phyloP scores from a whole-genome alignment of 2,797 vertebrate species.

The Saguinus oedipus region DNA sequence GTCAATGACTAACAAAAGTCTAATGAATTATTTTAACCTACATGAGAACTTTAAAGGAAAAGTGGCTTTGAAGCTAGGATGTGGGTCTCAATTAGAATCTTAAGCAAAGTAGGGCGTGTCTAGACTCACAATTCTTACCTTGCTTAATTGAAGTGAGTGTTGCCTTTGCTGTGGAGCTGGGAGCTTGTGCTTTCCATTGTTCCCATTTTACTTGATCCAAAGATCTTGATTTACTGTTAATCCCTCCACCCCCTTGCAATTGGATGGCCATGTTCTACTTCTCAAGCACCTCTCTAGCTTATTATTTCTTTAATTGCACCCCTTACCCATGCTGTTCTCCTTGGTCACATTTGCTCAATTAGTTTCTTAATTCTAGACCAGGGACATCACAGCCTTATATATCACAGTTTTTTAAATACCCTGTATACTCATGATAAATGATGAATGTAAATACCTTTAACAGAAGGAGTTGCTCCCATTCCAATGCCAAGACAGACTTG shows the following conservation, averaged over 20 bases:
- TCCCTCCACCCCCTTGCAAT: constrained; percentile 60
- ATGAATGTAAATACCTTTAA: constrained; percentile 7
- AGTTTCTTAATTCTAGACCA: constrained; percentile 74
- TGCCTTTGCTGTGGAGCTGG: constrained; percentile 15
- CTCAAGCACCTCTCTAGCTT: constrained; percentile 73
- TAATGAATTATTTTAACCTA: constrained; percentile 80
- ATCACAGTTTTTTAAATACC: background rate
- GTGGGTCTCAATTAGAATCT: constrained; percentile 74
- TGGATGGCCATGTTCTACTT: constrained; percentile 75
- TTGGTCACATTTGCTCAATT: constrained; percentile 71
- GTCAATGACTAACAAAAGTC: constrained; percentile 79
- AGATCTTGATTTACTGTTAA: constrained; percentile 59
- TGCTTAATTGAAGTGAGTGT: constrained; percentile 64
- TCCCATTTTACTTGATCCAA: constrained; percentile 63
- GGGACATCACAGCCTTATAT: constrained; percentile 39
- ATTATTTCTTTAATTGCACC: constrained; percentile 73
- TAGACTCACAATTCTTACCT: constrained; percentile 47
- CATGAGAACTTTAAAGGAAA: constrained; percentile 65
- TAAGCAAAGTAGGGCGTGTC: constrained; percentile 74
- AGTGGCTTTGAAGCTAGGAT: constrained; percentile 64
- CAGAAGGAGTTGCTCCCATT: background rate
- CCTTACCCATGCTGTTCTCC: constrained; percentile 52
- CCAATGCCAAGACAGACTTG: background rate
- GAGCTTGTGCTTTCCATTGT: background rate
- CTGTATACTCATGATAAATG: constrained; percentile 47